Evolutionary conservation across 2,113 vertebrate genomes (phyloP), one percentile per base, ranked within the genome.

Genomic region (Cathartes aura): DNA sequence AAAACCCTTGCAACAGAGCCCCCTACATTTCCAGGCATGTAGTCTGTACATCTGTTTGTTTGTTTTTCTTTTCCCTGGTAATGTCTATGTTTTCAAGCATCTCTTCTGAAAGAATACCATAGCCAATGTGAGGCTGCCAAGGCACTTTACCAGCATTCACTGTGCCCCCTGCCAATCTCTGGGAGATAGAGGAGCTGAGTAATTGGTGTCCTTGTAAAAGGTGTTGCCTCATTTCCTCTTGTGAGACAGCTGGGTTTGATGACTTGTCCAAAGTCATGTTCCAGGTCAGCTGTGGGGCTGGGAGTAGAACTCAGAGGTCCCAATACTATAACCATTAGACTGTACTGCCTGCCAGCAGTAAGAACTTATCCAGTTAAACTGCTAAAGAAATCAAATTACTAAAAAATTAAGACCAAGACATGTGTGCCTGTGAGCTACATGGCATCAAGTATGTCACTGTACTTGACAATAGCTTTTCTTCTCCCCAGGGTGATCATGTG

Each of bases 401-500:
- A 27, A 34, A 74, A 89, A n/a, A 21, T 24, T 13, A 85, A 87
- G 56, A 56, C 17, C 16, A 85, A 86, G 45, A 63, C 18, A 12
- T 48, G 6, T 29, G 36, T 52, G 30, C 38, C 34, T 90, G 60
- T 83, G 86, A 89, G 52, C 38, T 89, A 43, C n/a, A 45, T 6
- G 29, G 34, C 50, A 58, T 73, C 21, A 63, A 18, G 12, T 32
- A 32, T 74, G n/a, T 67, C 64, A 40, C 32, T 59, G 42, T 47
- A n/a, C 52, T 38, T 95, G 55, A 96, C 21, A 4, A 20, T 5
- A 79, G 23, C 17, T 66, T 63, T 67, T 91, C 88, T 84, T 85
- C 52, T 91, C 50, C 64, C 64, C 82, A 99, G 99, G 99, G 99
- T 45, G 99, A 99, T 92, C 99, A 99, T 56, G 99, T 99, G 34